Evolutionary conservation across 2,888 invertebrate genomes (phyloP), one percentile per base, ranked within the genome.

Genomic region (Villa cingulata): DNA sequence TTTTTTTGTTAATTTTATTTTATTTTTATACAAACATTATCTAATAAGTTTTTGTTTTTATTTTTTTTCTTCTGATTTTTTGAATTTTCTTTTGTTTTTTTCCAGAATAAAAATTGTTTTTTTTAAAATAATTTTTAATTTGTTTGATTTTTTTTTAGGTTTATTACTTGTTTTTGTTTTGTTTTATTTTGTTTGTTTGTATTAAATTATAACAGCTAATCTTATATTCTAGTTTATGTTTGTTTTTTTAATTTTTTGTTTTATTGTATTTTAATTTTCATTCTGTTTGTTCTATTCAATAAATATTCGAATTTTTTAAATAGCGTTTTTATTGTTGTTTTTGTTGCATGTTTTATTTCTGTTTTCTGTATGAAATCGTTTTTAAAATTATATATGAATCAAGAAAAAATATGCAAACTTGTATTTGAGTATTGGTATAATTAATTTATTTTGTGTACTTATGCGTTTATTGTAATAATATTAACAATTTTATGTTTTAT

Each of bases 151-250:
- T 6, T 6, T 23, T 23, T 23, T 23, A 23, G 7, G 4, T n/a
- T n/a, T n/a, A n/a, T 23, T 23, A 23, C 23, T 6, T 7, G 23
- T 23, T 23, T 23, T 23, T 7, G 7, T 23, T 43, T 52, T 50
- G 42, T 52, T 51, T 51, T 54, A 12, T 32, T 32, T 32, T 32
- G 6, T 32, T 12, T 32, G 29, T 29, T 29, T 32, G n/a, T 32
- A 32, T 32, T 54, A 53, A 55, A 53, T 52, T 51, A 56, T 55
- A 55, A 51, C 55, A 55, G 54, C 54, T 58, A 54, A 55, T 53
- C 55, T 57, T 56, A 56, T 49, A 53, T 53, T 52, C 54, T 57
- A 55, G 56, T 55, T 53, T 54, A 7, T 23, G 4, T 23, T 23
- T 23, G 23, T 23, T 7, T 23, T n/a, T n/a, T n/a, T n/a, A n/a